Conservation (phyloP, 1,140 invertebrate genomes). For the Argopecten irradians region DNA sequence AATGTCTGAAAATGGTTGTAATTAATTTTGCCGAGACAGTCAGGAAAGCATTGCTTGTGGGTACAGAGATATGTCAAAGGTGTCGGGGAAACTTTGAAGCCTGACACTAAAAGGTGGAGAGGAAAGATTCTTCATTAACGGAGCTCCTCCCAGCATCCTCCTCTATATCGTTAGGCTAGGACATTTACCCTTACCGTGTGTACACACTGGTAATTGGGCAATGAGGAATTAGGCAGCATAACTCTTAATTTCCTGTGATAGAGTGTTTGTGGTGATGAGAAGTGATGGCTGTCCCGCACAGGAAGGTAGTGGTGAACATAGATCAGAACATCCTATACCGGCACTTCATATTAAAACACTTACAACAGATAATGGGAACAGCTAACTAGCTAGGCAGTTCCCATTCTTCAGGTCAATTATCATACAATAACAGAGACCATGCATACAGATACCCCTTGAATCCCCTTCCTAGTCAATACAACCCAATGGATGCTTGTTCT, state of each 20-base stretch:
- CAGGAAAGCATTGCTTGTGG: not conserved
- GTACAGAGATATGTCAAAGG: not conserved
- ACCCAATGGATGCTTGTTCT: too few species aligned
- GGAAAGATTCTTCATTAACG: not conserved
- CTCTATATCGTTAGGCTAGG: not conserved
- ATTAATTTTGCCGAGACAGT: not conserved
- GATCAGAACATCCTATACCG: not conserved
- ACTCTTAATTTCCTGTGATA: not conserved
- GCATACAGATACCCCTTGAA: too few species aligned
- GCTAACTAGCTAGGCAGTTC: not conserved
- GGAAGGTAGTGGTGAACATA: not conserved
- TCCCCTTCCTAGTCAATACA: not conserved
- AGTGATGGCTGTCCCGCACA: not conserved
- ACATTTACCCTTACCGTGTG: not conserved
- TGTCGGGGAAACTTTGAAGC: not conserved
- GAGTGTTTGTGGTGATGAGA: not conserved
- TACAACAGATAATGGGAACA: not conserved
- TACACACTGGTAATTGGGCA: not conserved
- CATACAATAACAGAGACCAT: not conserved
- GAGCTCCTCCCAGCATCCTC: not conserved
- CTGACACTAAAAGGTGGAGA: not conserved
- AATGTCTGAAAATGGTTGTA: not conserved
- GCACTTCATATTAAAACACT: constrained; percentile 18
- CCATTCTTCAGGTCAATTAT: not conserved
- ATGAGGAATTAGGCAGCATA: not conserved